Base-by-base conservation (phyloP, 2,888 invertebrate species). In the Chymomyza amoena region DNA sequence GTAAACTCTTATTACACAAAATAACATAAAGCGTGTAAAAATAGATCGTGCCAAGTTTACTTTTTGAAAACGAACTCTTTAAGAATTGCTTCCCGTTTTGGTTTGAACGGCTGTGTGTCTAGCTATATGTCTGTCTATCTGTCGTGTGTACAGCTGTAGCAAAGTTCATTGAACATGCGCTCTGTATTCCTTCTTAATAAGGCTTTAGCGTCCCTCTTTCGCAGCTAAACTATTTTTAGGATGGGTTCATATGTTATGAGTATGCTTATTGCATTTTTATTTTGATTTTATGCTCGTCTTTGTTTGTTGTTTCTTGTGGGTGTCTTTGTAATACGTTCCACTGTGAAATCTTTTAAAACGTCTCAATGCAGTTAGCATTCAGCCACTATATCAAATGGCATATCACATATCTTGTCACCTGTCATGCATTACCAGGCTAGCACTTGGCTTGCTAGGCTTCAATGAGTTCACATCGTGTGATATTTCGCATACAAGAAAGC, bases 381-480 rank as follows among this genome's bases (percentile, higher is more conserved):
- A 45, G 13, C 10, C 39, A 7, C 39, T 45, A 62, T 61, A 59
- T 57, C 60, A 56, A 63, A 18, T 39, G 52, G 15, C 45, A 28
- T 66, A 39, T 15, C 51, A 50, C 52, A 69, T 78, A 59, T 69
- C 69, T 74, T 78, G 83, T 83, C 81, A 80, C 81, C 77, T 81
- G 84, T 84, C 81, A 72, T 77, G 81, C 73, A 70, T 66, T 78
- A 66, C 65, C 62, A 66, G 69, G 39, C 64, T 69, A 73, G 36
- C 69, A 69, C 70, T 68, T 70, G 63, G 28, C 56, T 68, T 50
- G 50, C 45, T 57, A 20, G 10, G 61, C 16, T 64, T 39, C 57
- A 39, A 51, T 68, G 72, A 73, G 80, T 80, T 65, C 72, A 73
- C 78, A 76, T 78, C 78, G 77, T 88, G 74, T 79, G 80, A 77